Percentiles rank a stretch among this genome's conserved stretches.
These are phyloP conservation scores for Microvelia longipes DNA, from an alignment of 1,140 invertebrate species.

Conservation along the genomic window DNA sequence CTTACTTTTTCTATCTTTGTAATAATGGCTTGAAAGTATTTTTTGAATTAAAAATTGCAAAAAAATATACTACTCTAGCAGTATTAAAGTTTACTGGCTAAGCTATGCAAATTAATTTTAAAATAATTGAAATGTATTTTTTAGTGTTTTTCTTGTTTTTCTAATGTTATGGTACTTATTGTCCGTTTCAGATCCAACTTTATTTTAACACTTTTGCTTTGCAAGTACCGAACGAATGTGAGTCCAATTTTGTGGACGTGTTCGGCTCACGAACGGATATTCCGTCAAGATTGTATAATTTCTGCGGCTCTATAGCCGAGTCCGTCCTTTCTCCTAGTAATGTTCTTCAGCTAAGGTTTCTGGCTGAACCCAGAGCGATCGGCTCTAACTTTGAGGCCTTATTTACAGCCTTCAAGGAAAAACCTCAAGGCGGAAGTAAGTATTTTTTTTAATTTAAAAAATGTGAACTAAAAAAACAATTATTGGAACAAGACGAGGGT, in stretches of 20 bases:
- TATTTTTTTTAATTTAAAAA: conserved; percentile 4
- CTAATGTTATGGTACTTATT: too few relatives aligned
- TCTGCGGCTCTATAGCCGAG: conserved; percentile 66
- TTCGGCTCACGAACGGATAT: conserved; percentile 50
- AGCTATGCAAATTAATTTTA: too few relatives aligned
- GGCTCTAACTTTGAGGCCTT: conserved; percentile 51
- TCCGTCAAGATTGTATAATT: conserved; percentile 42
- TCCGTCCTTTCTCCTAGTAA: conserved; percentile 42
- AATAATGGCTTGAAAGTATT: too few relatives aligned
- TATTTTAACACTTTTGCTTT: conserved; percentile 50
- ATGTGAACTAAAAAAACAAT: too few relatives aligned
- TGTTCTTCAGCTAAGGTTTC: conserved; percentile 41
- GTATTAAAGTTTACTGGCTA: too few relatives aligned
- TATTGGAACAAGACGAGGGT: too few relatives aligned
- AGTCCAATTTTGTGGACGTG: conserved; percentile 64
- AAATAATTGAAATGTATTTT: too few relatives aligned
- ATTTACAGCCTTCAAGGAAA: conserved; percentile 56
- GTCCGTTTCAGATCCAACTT: conserved; percentile 59
- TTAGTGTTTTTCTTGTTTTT: too few relatives aligned
- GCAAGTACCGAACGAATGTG: conserved; percentile 62
- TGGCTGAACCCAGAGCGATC: conserved; percentile 30
- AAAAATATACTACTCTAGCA: too few relatives aligned
- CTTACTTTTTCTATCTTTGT: too few relatives aligned
- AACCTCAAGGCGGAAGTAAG: conserved; percentile 26
- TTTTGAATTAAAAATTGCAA: too few relatives aligned